Conservation (phyloP, 2,888 invertebrate species). For the Megaustenia siamemsis region DNA sequence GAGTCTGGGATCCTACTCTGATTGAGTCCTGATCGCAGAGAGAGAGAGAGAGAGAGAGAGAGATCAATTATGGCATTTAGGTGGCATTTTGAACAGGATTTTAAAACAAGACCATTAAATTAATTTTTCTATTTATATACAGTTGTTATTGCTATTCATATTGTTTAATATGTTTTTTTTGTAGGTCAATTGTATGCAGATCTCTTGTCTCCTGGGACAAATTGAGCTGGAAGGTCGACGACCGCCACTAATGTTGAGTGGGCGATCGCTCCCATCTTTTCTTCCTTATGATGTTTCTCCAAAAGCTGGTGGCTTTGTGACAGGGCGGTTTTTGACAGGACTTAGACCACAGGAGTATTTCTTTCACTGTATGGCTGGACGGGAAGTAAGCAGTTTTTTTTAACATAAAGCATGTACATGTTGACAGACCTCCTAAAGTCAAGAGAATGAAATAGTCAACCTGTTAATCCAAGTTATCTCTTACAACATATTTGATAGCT, state of each 20-base stretch:
- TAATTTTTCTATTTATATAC: no score
- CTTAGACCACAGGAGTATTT: slow-evolving; percentile 98
- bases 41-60: no score
- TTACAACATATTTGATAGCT: no score
- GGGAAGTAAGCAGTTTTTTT: slow-evolving; percentile 86
- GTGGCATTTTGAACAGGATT: no score
- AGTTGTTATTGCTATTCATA: neutral
- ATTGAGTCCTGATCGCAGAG: no score
- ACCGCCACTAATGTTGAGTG: slow-evolving; percentile 96
- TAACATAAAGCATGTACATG: no score
- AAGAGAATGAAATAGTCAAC: no score
- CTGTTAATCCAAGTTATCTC: no score
- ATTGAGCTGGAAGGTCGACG: slow-evolving; percentile 98
- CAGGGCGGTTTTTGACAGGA: slow-evolving; percentile 98
- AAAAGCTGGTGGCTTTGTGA: slow-evolving; percentile 96
- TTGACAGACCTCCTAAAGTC: no score
- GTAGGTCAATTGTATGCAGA: slow-evolving; percentile 95
- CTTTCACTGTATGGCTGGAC: slow-evolving; percentile 99
- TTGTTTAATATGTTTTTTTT: slow-evolving; percentile 33
- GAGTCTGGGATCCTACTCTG: no score
- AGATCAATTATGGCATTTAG: no score
- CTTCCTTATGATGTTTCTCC: slow-evolving; percentile 91
- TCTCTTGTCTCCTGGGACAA: slow-evolving; percentile 97
- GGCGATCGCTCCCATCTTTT: slow-evolving; percentile 93
- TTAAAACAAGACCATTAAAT: no score